Evolutionary conservation across 2,113 vertebrate species (phyloP).

Genomic region (Thamnophis sirtalis): DNA sequence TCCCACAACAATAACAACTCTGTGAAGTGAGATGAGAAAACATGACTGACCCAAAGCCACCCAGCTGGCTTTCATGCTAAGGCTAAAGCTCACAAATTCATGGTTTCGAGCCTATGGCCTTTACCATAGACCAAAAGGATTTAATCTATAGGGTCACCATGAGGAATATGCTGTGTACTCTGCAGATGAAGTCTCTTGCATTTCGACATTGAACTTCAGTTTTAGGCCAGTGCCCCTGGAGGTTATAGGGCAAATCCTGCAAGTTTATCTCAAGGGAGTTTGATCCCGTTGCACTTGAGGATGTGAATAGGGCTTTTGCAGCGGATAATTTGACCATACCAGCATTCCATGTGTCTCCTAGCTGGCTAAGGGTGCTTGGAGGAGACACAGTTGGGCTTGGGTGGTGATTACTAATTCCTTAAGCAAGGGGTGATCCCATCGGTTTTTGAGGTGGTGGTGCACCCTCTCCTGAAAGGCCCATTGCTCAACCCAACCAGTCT

Average conservation of each 20-base stretch:
- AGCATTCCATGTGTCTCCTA: not conserved
- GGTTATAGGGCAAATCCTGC: not conserved
- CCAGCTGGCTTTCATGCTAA: not conserved
- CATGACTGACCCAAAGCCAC: not conserved
- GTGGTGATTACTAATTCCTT: not conserved
- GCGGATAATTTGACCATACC: not conserved
- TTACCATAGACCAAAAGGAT: not conserved
- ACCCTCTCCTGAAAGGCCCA: no score
- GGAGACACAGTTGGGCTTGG: not conserved
- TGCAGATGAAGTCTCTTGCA: not conserved
- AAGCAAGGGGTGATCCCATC: not conserved
- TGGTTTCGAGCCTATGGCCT: not conserved
- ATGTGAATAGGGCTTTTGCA: not conserved
- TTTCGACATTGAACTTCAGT: not conserved
- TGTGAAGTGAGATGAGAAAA: not conserved
- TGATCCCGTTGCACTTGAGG: not conserved
- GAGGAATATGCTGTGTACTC: not conserved
- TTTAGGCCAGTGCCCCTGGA: not conserved
- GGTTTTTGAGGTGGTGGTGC: not conserved
- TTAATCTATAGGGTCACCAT: not conserved
- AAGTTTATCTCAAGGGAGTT: not conserved
- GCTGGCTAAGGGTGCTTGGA: not conserved
- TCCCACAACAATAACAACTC: not conserved
- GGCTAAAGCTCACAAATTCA: not conserved
- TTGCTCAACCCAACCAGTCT: not conserved